These are phyloP conservation scores for Agrilus cyanescens DNA, from an alignment of 2,888 invertebrate species.

Conservation along the genomic window DNA sequence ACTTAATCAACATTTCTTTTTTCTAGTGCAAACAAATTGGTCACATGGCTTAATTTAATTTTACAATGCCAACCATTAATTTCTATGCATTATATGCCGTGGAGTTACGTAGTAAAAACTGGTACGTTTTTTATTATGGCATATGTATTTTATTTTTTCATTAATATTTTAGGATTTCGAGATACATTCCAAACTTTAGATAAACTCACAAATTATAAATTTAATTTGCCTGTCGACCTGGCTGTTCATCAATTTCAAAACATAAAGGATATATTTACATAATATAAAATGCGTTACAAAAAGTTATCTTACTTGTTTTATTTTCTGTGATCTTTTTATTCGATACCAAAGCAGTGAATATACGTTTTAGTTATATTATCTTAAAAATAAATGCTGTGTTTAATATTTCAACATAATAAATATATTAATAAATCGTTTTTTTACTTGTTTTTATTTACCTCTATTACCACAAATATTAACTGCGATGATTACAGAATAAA, in stretches of 20 bases:
- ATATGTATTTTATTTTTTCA: background rate
- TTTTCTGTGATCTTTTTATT: too few relatives aligned
- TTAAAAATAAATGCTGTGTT: too few relatives aligned
- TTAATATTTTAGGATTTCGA: constrained; percentile 65
- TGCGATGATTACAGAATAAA: too few relatives aligned
- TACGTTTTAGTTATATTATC: too few relatives aligned
- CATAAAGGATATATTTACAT: constrained; percentile 91
- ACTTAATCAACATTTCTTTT: constrained; percentile 10
- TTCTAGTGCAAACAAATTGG: constrained; percentile 76
- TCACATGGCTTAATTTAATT: constrained; percentile 88
- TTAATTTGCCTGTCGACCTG: constrained; percentile 90
- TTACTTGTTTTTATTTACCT: too few relatives aligned
- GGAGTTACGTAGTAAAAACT: constrained; percentile 93
- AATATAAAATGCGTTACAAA: constrained; percentile 21
- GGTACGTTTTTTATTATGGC: constrained; percentile 37
- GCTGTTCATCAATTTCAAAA: constrained; percentile 95
- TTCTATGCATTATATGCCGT: constrained; percentile 71
- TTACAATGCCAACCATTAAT: constrained; percentile 73
- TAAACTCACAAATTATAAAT: constrained; percentile 69
- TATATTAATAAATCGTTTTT: too few relatives aligned
- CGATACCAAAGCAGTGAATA: too few relatives aligned
- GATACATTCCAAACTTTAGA: constrained; percentile 88
- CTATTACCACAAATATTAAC: too few relatives aligned
- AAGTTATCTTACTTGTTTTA: too few relatives aligned
- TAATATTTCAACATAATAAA: too few relatives aligned